These are phyloP conservation scores for Ursus arctos DNA, from an alignment of 2,113 vertebrate genomes.

Conservation along the genomic window DNA sequence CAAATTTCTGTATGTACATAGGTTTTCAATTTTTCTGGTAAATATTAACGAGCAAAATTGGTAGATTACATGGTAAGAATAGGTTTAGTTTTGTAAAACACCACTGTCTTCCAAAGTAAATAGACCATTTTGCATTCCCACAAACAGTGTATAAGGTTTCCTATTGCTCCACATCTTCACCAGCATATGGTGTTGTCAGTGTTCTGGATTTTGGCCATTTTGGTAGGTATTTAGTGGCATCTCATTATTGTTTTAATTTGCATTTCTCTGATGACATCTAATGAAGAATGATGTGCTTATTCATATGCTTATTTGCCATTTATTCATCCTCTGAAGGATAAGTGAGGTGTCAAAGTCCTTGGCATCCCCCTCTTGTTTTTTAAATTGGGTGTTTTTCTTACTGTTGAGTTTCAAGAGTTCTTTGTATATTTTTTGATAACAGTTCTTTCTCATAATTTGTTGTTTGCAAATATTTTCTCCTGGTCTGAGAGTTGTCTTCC, in stretches of 20 bases:
- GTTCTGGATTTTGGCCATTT: not conserved
- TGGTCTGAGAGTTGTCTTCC: not conserved
- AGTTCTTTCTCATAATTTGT: not conserved
- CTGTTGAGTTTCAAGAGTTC: not conserved
- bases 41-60: not conserved
- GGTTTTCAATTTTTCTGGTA: not conserved
- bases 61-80: not conserved
- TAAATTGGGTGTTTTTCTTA: not conserved
- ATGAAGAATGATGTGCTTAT: not conserved
- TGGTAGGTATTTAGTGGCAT: not conserved
- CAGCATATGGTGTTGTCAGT: not conserved
- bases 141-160: not conserved
- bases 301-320: not conserved
- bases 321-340: not conserved
- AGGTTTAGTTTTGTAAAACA: not conserved
- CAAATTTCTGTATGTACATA: not conserved
- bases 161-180: not conserved
- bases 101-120: not conserved
- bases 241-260: not conserved
- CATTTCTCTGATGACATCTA: not conserved
- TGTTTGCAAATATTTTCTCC: not conserved
- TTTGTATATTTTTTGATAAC: not conserved
- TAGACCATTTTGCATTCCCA: not conserved
- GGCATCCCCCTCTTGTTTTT: not conserved
- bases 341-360: not conserved